Percentiles rank a stretch among this genome's conserved stretches.
These are phyloP conservation scores for Hypercompe scribonia DNA, from an alignment of 2,888 invertebrate genomes.

Conservation along the genomic window DNA sequence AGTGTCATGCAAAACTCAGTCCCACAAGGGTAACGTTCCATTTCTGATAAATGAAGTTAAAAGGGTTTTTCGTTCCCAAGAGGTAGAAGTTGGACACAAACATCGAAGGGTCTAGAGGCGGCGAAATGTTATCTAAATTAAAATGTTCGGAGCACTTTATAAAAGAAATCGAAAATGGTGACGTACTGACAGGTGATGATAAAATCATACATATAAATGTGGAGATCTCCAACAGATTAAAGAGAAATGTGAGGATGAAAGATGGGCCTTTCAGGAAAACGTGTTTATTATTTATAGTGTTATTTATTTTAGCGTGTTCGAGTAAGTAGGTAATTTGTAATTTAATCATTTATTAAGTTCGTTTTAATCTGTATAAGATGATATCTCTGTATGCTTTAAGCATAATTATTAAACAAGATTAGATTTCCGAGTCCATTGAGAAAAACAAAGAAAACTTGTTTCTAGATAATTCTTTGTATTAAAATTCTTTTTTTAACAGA, in stretches of 20 bases:
- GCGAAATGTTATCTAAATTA: slow-evolving; percentile 57
- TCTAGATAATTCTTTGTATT: no score
- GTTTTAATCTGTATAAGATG: background rate
- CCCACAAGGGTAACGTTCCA: slow-evolving; percentile 67
- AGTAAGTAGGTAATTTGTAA: background rate
- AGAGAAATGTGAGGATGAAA: background rate
- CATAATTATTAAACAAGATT: no score
- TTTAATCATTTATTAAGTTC: background rate
- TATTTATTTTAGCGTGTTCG: background rate
- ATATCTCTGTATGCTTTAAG: no score
- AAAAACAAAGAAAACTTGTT: no score
- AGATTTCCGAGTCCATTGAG: no score
- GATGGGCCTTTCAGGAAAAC: background rate
- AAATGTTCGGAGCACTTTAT: slow-evolving; percentile 46
- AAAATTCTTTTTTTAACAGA: no score
- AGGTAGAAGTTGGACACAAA: slow-evolving; percentile 57
- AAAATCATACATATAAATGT: slow-evolving; percentile 10
- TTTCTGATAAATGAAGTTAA: slow-evolving; percentile 79
- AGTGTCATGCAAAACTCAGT: slow-evolving; percentile 71
- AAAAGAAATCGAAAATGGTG: slow-evolving; percentile 26
- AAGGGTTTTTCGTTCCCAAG: slow-evolving; percentile 66
- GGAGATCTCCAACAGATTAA: background rate
- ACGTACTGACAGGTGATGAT: slow-evolving; percentile 28
- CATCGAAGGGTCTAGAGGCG: slow-evolving; percentile 44
- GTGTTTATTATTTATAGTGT: background rate